Evolutionary conservation across 2,113 vertebrate genomes (phyloP).

Genomic region (Trinectes maculatus): DNA sequence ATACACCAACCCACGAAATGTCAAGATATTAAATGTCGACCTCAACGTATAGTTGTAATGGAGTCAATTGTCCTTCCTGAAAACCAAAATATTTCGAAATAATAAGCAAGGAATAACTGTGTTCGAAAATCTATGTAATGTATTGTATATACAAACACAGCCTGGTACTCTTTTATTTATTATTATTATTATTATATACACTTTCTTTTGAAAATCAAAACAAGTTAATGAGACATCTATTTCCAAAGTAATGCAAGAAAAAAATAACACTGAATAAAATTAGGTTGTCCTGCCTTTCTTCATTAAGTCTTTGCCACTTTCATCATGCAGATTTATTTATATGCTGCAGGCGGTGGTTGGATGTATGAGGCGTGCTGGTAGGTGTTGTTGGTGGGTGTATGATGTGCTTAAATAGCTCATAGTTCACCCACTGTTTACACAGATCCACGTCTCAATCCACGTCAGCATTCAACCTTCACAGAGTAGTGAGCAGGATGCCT

Average conservation of each 20-base stretch:
- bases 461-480: slow-evolving; percentile 53
- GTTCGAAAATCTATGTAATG: too few relatives aligned
- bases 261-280: not conserved
- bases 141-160: too few relatives aligned
- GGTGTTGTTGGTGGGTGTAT: slow-evolving; percentile 33
- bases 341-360: slow-evolving; percentile 1
- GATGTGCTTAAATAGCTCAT: slow-evolving; percentile 54
- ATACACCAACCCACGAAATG: too few relatives aligned
- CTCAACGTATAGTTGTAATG: too few relatives aligned
- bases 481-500: slow-evolving; percentile 37
- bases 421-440: slow-evolving; percentile 47
- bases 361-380: slow-evolving; percentile 13
- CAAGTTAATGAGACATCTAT: not conserved
- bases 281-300: slow-evolving; percentile 4
- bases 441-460: slow-evolving; percentile 63
- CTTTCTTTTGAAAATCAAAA: too few relatives aligned
- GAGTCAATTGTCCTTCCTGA: too few relatives aligned
- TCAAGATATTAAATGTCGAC: too few relatives aligned
- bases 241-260: not conserved
- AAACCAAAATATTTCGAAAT: too few relatives aligned
- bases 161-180: too few relatives aligned
- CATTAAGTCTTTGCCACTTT: slow-evolving; percentile 18
- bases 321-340: slow-evolving; percentile 20
- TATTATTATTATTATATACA: too few relatives aligned
- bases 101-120: too few relatives aligned